Conservation (phyloP, 2,113 vertebrate species). For the Pelecanus crispus region DNA sequence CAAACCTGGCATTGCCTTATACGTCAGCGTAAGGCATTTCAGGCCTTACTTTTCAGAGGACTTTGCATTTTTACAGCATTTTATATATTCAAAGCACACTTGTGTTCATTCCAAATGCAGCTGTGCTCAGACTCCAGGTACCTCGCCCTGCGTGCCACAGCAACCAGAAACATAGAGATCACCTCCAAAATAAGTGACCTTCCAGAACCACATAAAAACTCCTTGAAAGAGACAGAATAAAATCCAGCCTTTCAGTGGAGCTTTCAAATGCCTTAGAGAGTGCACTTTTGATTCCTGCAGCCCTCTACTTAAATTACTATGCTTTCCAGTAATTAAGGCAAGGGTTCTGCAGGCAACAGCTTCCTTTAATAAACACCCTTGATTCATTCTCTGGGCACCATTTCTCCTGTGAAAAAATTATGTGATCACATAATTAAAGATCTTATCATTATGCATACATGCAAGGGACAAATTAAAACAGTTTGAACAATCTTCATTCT, state of each 20-base stretch:
- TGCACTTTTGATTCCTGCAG: not conserved
- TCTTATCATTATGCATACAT: not conserved
- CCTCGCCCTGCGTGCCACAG: not conserved
- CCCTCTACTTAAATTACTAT: not conserved
- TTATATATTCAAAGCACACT: not conserved
- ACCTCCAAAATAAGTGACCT: not conserved
- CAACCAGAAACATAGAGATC: not conserved
- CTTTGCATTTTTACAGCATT: not conserved
- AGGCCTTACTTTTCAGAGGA: not conserved
- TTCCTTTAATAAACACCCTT: conserved; percentile 27
- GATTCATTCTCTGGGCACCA: conserved; percentile 7
- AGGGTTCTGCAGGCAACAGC: conserved; percentile 26
- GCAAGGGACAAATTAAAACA: conserved; percentile 37
- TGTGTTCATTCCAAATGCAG: not conserved
- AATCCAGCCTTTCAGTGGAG: not conserved
- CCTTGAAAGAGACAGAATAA: not conserved
- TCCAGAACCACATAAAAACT: not conserved
- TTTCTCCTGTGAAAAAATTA: conserved; percentile 31
- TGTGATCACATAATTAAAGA: conserved; percentile 56
- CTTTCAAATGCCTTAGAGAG: not conserved
- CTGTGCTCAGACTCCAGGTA: not conserved
- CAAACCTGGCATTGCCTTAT: not conserved
- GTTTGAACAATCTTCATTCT: not conserved
- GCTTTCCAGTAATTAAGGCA: not conserved
- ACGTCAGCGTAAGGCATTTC: not conserved